These are phyloP conservation scores for Ginglymostoma cirratum DNA, from an alignment of 2,113 vertebrate species.

Conservation along the genomic window DNA sequence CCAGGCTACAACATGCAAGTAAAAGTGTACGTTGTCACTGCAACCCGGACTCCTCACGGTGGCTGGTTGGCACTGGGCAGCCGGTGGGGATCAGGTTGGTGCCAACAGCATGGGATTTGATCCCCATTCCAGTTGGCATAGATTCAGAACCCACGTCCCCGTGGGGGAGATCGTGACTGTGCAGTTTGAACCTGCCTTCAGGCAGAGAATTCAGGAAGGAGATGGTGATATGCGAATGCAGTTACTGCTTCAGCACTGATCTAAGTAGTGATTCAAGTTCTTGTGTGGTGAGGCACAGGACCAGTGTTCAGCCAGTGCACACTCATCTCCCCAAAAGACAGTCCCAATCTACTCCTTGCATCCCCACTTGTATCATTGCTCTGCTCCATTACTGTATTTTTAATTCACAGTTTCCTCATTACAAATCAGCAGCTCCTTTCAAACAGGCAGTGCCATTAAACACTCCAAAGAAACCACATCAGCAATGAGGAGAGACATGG, in stretches of 20 bases:
- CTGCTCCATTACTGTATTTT: too few species aligned
- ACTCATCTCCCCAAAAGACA: not conserved
- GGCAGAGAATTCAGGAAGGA: too few species aligned
- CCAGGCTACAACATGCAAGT: too few species aligned
- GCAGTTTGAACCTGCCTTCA: too few species aligned
- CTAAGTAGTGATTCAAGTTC: not conserved
- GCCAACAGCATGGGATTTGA: too few species aligned
- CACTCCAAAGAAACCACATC: not conserved
- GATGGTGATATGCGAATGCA: not conserved
- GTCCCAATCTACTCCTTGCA: not conserved
- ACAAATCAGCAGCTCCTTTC: not conserved
- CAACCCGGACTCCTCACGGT: too few species aligned
- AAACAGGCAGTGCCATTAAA: not conserved
- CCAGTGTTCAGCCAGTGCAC: not conserved
- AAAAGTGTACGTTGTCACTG: too few species aligned
- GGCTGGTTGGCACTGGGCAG: too few species aligned
- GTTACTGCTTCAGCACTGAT: not conserved
- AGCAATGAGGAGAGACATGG: not conserved
- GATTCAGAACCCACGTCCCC: too few species aligned
- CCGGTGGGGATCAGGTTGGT: too few species aligned
- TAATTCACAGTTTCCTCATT: not conserved
- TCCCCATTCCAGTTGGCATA: too few species aligned
- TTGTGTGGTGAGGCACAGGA: not conserved
- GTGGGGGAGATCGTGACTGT: too few species aligned
- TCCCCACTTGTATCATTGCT: not conserved